These are phyloP conservation scores for Neopelma chrysocephalum DNA, from an alignment of 2,797 vertebrate genomes.

Conservation along the genomic window DNA sequence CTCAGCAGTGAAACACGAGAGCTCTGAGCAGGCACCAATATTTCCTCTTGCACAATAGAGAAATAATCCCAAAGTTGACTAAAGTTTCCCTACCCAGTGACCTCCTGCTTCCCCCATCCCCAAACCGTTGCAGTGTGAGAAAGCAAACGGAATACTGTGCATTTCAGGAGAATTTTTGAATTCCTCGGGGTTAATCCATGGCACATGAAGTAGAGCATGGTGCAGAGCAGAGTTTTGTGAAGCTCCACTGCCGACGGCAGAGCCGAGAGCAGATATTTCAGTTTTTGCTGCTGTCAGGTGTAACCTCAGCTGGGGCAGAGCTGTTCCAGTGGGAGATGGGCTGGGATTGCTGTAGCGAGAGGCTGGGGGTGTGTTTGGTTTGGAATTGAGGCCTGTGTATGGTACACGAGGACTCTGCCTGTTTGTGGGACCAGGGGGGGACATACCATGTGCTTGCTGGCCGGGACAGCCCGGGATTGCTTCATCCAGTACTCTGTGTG, in stretches of 20 bases:
- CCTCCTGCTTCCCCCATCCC: background rate
- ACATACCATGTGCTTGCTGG: fast-evolving
- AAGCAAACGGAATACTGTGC: background rate
- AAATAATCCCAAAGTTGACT: background rate
- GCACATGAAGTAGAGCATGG: background rate
- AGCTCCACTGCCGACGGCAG: fast-evolving
- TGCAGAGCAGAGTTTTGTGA: background rate
- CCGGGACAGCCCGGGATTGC: background rate
- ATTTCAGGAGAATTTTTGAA: background rate
- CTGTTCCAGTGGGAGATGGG: background rate
- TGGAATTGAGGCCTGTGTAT: background rate
- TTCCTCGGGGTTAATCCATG: background rate
- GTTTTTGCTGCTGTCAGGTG: background rate
- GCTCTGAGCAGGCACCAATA: background rate
- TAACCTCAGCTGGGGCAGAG: background rate
- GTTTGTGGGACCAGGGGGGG: background rate
- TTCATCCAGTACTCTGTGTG: background rate
- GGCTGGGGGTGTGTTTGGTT: background rate
- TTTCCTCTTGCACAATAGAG: background rate
- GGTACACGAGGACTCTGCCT: background rate
- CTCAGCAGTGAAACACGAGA: fast-evolving
- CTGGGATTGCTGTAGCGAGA: background rate
- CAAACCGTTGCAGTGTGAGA: fast-evolving
- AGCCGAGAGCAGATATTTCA: background rate
- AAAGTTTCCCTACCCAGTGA: background rate